These are phyloP conservation scores for Prosapia bicincta DNA, from an alignment of 2,888 invertebrate species.

Conservation along the genomic window DNA sequence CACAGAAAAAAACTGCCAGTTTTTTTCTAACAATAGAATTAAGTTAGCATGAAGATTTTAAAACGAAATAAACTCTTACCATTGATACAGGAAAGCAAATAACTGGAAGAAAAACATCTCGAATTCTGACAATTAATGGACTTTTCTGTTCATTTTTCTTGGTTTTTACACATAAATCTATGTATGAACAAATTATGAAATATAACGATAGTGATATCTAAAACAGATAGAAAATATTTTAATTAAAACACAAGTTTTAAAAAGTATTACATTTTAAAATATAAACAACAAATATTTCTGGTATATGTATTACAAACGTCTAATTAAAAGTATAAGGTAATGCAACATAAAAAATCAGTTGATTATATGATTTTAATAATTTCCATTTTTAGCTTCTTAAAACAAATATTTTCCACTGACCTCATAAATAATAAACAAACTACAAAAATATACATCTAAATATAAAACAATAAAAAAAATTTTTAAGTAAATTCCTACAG, in stretches of 20 bases:
- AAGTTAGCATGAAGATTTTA: too few species aligned
- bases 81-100: constrained; percentile 76
- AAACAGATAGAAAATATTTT: constrained; percentile 43
- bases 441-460: too few species aligned
- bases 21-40: too few species aligned
- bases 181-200: constrained; percentile 69
- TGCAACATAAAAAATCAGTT: neutral
- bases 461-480: too few species aligned
- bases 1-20: too few species aligned
- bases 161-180: constrained; percentile 70
- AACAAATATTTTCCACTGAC: too few species aligned
- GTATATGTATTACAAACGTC: neutral
- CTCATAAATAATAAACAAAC: too few species aligned
- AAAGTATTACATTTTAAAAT: constrained; percentile 7
- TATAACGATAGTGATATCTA: constrained; percentile 77
- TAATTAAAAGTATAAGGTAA: neutral
- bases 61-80: constrained; percentile 45
- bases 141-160: constrained; percentile 61
- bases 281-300: neutral
- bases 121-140: constrained; percentile 63
- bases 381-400: too few species aligned
- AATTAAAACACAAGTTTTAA: neutral
- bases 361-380: too few species aligned
- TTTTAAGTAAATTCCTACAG: too few species aligned
- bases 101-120: constrained; percentile 64